Conservation (phyloP, 2,113 vertebrate genomes). For the Gavia stellata region DNA sequence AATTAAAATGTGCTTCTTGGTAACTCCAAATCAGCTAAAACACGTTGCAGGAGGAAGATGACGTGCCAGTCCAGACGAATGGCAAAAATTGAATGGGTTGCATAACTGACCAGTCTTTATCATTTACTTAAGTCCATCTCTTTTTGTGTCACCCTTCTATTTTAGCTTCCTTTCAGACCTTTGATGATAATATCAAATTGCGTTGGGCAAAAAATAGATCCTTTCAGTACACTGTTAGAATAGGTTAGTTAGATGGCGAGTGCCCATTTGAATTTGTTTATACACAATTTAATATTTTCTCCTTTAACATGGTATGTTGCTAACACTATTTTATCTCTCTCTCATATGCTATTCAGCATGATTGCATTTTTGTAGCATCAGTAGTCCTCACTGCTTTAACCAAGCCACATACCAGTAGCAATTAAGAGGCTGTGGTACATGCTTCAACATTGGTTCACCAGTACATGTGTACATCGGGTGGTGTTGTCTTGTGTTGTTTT, state of each 20-base stretch:
- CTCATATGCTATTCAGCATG: background rate
- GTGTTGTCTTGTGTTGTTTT: background rate
- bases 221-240: background rate
- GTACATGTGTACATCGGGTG: accelerated
- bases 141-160: background rate
- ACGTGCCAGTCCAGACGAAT: background rate
- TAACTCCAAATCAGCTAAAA: background rate
- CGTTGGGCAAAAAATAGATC: background rate
- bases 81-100: background rate
- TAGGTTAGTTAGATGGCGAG: background rate
- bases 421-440: background rate
- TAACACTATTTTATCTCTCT: background rate
- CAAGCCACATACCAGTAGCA: background rate
- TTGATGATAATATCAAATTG: background rate
- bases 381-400: background rate
- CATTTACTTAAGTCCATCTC: background rate
- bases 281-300: background rate
- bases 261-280: background rate
- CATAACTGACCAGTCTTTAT: background rate
- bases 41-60: background rate
- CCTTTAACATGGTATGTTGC: background rate
- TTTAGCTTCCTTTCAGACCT: background rate
- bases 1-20: background rate
- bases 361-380: background rate
- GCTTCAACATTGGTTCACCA: background rate